Evolutionary conservation across 2,797 vertebrate genomes (phyloP), one percentile per base, ranked within the genome.

Genomic region (Gadopsis bispinosus): DNA sequence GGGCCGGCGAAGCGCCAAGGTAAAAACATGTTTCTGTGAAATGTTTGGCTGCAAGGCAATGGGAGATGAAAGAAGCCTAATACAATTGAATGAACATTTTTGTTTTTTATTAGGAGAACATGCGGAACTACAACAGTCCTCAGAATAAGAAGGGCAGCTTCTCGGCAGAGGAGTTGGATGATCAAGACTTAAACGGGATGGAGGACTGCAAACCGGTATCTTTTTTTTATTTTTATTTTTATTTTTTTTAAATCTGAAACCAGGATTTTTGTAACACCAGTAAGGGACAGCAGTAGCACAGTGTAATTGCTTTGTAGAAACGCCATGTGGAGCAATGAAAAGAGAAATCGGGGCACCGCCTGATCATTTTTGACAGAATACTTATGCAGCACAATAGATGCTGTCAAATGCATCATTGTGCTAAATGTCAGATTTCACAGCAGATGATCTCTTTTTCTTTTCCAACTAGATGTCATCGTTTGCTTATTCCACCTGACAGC

Each of bases 161-260:
- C 67, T 84, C 77, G 3, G 81, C 73, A 4, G 84, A 85, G 1
- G 82, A 83, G 51, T 16, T 80, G 0, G 56, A 88, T 0, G 45
- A 74, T 7, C 81, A 77, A 0, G 75, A 83, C 3, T 48, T 60
- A 0, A 31, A 74, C 3, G 17, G 43, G 35, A 76, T 73, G 22
- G 78, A 87, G 4, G 69, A 83, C 43, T 71, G 22, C 58, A 91
- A 83, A 80, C 37, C 2, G 37, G 93, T 94, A 83, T 62, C 63
- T 26, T 26, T 26, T 26, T 26, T 26, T 26, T 26, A 1, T 26
- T 26, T 26, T 26, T 26, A 1, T 26, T 26, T 26, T 26, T n/a
- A n/a, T n/a, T 26, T 26, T 2, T 26, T 20, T 10, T 26, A 11
- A 11, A 9, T 51, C 14, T 56, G 3, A 41, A 26, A n/a, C 6